A percentile compares a stretch with the other conserved stretches of the same genome.
Conservation (phyloP, 1,140 invertebrate species). For the Drosophila kepulauana region DNA sequence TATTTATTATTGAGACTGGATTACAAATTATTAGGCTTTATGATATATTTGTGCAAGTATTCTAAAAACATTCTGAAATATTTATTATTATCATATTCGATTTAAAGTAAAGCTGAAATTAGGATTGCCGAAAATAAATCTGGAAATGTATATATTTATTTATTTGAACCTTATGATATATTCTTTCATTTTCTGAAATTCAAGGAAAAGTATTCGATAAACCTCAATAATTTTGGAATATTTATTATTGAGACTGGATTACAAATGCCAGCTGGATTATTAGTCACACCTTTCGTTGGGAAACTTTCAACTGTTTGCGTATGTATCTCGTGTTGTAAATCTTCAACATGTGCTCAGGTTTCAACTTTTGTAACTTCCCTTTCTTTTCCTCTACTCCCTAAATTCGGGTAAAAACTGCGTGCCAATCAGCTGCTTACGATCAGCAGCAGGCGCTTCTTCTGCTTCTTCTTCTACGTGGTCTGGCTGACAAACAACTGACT, state of each 20-base stretch:
- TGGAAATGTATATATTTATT: no score
- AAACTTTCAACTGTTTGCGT: not conserved
- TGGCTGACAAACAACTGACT: conserved; percentile 10
- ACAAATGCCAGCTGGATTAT: not conserved
- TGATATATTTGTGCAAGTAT: no score
- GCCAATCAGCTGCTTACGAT: conserved; percentile 4
- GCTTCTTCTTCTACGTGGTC: not conserved
- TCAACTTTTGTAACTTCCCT: not conserved
- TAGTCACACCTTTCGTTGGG: not conserved
- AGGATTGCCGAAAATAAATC: no score
- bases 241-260: not conserved
- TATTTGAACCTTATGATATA: no score
- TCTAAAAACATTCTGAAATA: no score
- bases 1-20: no score
- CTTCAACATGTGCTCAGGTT: not conserved
- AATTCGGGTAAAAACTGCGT: not conserved
- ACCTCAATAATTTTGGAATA: no score
- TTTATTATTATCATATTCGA: no score
- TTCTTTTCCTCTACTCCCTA: no score
- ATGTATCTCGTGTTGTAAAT: conserved; percentile 5
- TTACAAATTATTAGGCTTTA: not conserved
- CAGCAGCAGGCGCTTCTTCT: not conserved
- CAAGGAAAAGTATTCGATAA: no score
- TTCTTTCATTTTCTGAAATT: no score
- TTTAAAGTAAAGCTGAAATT: no score